phyloP scores from a whole-genome alignment of 2,888 invertebrate species.

The Calameuta pallipes region DNA sequence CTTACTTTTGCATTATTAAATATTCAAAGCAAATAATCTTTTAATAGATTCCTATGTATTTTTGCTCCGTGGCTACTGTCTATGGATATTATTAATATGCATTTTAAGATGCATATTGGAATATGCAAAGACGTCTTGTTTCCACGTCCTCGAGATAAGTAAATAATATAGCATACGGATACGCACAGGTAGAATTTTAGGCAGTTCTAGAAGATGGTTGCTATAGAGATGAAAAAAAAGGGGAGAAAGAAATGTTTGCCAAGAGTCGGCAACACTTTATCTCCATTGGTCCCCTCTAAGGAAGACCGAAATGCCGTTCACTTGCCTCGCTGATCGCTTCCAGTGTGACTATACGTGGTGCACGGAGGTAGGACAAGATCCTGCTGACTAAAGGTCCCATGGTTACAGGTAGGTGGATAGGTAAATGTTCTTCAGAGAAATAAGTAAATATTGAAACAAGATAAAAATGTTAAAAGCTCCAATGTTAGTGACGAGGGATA shows the following conservation, averaged over 20 bases:
- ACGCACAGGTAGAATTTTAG: neutral
- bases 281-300: conserved; percentile 12
- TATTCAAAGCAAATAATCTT: neutral
- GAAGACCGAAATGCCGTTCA: conserved; percentile 13
- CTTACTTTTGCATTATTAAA: neutral
- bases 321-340: neutral
- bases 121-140: neutral
- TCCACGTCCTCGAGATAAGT: conserved; percentile 1
- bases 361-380: neutral
- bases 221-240: neutral
- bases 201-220: neutral
- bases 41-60: neutral
- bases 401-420: conserved; percentile 26
- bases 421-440: conserved; percentile 26
- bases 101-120: neutral
- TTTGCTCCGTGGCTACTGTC: neutral
- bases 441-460: conserved; percentile 28
- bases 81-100: neutral
- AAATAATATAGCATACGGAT: conserved; percentile 7
- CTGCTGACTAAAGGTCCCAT: neutral
- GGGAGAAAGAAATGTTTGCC: conserved; percentile 13
- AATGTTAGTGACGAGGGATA: neutral
- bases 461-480: conserved; percentile 31
- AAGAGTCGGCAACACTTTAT: conserved; percentile 34
- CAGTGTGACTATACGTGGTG: neutral